Evolutionary conservation across 2,113 vertebrate species (phyloP).

Genomic region (Tautogolabrus adspersus): DNA sequence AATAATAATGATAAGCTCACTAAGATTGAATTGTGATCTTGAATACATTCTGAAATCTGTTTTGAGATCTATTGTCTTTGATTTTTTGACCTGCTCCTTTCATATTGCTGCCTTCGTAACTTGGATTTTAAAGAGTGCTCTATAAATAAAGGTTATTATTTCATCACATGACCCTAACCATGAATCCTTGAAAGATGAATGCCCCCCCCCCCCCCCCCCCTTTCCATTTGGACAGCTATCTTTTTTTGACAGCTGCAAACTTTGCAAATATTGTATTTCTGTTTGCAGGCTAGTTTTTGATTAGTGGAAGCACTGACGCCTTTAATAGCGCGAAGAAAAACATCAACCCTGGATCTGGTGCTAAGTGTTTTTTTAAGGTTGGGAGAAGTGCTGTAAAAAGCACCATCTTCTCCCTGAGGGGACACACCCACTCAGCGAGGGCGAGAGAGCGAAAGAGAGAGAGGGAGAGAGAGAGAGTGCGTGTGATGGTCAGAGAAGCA

Average conservation of each 20-base stretch:
- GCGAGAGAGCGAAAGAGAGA: conserved; percentile 18
- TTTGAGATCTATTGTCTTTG: background rate
- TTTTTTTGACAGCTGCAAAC: conserved; percentile 62
- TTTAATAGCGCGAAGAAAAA: conserved; percentile 59
- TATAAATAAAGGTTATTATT: conserved; percentile 1
- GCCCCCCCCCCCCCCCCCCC: conserved; percentile 34
- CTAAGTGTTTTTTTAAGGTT: conserved; percentile 78
- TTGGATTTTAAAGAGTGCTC: background rate
- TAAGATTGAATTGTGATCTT: conserved; percentile 60
- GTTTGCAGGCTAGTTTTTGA: conserved; percentile 67
- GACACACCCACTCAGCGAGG: conserved; percentile 70
- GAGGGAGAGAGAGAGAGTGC: background rate
- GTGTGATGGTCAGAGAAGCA: conserved; percentile 74
- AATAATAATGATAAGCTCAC: conserved; percentile 76
- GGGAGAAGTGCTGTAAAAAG: conserved; percentile 80
- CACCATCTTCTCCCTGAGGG: conserved; percentile 70
- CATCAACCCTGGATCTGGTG: conserved; percentile 67
- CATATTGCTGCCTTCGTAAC: background rate
- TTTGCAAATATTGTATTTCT: conserved; percentile 63
- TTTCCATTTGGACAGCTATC: conserved; percentile 59
- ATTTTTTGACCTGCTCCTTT: background rate
- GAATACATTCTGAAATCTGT: conserved; percentile 13
- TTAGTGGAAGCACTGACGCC: conserved; percentile 59
- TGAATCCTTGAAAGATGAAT: conserved; percentile 39
- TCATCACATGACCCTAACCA: conserved; percentile 21